Percentiles rank a stretch among this genome's conserved stretches.
Evolutionary conservation across 2,797 vertebrate genomes (phyloP).

Genomic region (Parauchenoglanis ngamensis): DNA sequence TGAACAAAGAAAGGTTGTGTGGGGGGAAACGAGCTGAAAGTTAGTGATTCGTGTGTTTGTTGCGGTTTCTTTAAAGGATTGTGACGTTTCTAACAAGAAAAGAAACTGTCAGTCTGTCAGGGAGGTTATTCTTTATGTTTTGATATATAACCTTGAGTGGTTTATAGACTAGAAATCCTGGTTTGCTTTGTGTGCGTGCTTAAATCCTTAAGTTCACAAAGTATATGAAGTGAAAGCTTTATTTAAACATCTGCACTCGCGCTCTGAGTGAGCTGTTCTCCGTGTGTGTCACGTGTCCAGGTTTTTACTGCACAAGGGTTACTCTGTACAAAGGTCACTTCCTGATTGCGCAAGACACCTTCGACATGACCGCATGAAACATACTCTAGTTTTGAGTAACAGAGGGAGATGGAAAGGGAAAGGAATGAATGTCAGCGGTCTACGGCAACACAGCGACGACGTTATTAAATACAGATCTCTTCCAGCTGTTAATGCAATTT

Average conservation of each 20-base stretch:
- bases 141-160: neutral
- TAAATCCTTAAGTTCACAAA: neutral
- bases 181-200: neutral
- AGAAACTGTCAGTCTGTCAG: neutral
- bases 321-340: conserved; percentile 57
- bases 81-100: neutral
- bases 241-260: neutral
- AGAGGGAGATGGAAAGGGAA: conserved; percentile 3
- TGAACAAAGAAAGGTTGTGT: neutral
- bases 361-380: neutral
- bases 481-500: neutral
- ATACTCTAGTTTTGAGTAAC: conserved; percentile 6
- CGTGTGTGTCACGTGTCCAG: neutral
- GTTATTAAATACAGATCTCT: neutral
- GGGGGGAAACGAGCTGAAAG: neutral
- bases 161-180: neutral
- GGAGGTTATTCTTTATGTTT: neutral
- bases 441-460: neutral
- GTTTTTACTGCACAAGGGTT: conserved; percentile 28
- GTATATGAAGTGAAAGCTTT: neutral
- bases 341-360: conserved; percentile 35
- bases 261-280: neutral
- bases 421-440: neutral
- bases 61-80: neutral
- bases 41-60: neutral